Evolutionary conservation across 2,888 invertebrate genomes (phyloP), one percentile per base, ranked within the genome.

Genomic region (Ypsolopha scabrella): DNA sequence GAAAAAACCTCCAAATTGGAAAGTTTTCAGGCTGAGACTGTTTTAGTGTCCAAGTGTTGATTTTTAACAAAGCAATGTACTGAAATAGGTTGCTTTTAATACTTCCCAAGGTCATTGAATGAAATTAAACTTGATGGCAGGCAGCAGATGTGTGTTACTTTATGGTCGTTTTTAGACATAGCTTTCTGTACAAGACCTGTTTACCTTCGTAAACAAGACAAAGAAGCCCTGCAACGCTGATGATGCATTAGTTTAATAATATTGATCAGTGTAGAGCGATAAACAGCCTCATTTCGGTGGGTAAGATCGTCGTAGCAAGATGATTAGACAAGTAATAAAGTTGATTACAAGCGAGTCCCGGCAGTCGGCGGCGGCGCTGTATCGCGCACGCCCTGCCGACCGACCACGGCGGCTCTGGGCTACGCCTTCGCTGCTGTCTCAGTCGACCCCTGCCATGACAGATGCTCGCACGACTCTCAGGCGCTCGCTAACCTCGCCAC

Each of bases 281-380:
- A 24, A 43, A 4, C 14, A 14, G 41, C 24, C 43, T 9, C 24
- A 6, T 45, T 45, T 45, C 45, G 34, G 24, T 45, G 33, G n/a
- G 45, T 33, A 45, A 45, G 14, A 33, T 45, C n/a, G 34, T n/a
- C 13, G 45, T 34, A 34, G 45, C 8, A 13, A 49, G 65, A 72
- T 72, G 70, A 78, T 77, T 75, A 75, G 71, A 70, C 66, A 67
- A 71, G 72, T 72, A 75, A 72, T 76, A 75, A 77, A 75, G 72
- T 75, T 73, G 73, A 80, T 76, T 74, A 75, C 68, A 66, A 71
- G 64, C 57, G 51, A 50, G 59, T 43, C 53, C 36, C 41, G 50
- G 41, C 50, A 46, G 48, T 39, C 47, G 37, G 35, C 53, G 50
- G 51, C 45, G 43, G 45, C 10, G 38, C 36, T 43, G 68, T 62